Percentiles rank a stretch among this genome's conserved stretches.
Conservation (phyloP, 2,797 vertebrate genomes). For the Anas georgica region DNA sequence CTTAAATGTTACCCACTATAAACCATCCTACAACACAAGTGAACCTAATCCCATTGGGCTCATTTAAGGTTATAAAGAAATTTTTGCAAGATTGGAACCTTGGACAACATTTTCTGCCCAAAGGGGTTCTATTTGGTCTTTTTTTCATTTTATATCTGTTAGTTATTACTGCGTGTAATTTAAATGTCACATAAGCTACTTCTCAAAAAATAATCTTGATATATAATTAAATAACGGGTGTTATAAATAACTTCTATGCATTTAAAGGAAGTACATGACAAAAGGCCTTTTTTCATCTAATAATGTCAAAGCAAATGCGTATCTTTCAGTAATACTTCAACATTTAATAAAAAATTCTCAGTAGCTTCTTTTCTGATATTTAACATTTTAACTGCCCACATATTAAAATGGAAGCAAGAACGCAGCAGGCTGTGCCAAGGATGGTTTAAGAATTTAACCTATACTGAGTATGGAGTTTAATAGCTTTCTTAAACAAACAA, state of each 20-base stretch:
- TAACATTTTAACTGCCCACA: neutral
- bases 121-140: neutral
- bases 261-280: neutral
- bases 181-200: slow-evolving; percentile 3
- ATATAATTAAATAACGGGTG: slow-evolving; percentile 2
- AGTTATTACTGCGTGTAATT: neutral
- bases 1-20: neutral
- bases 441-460: neutral
- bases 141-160: neutral
- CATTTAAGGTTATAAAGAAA: neutral
- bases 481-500: neutral
- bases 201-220: neutral
- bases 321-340: neutral
- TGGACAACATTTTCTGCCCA: neutral
- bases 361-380: neutral
- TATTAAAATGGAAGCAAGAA: neutral
- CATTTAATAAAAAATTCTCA: neutral
- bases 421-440: neutral
- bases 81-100: neutral
- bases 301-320: slow-evolving; percentile 13
- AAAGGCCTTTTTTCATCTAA: neutral
- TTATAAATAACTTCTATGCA: neutral
- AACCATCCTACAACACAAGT: neutral
- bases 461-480: neutral
- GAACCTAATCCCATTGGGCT: neutral